Evolutionary conservation across 2,113 vertebrate genomes (phyloP), one percentile per base, ranked within the genome.

Genomic region (Rissa tridactyla): DNA sequence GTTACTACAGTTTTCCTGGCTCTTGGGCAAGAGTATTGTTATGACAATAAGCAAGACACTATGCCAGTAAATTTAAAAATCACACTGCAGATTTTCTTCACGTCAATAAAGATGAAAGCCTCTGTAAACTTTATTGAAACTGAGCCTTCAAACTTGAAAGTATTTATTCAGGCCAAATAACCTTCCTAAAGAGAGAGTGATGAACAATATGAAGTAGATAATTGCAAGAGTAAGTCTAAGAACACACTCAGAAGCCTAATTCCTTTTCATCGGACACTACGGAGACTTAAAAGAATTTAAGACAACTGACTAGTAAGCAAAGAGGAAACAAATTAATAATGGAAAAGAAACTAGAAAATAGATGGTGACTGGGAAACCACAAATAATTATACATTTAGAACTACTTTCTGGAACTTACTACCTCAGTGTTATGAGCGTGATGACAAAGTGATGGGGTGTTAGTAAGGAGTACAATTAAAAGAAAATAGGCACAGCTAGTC

Each of bases 191-290:
- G 52, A 85, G 21, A 88, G 14, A 79, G 10, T 22, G 38, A 49
- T 88, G 76, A 77, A 78, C 38, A 86, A 51, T 44, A 75, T 61
- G 60, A 95, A 89, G 66, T 15, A 91, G 46, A 64, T 88, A 90
- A 96, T 92, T 90, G 60, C 26, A 88, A 93, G 86, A 83, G 80
- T 95, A 90, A 64, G 46, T 60, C 68, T 62, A 55, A 77, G 62
- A 95, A 71, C 47, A 88, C 29, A 29, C 60, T 90, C 55, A 62
- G 76, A 90, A 86, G 32, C 36, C n/a, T 89, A 86, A 88, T 71
- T 88, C 47, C 27, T 90, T 93, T 96, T 82, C 47, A 58, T 61
- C 4, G 7, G 62, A 81, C 20, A 26, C 21, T 70, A 38, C 11
- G 16, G 71, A 84, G 60, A 69, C 32, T 83, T 92, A 71, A 75